phyloP scores from a whole-genome alignment of 2,888 invertebrate genomes.

The Polymixis flavicincta region DNA sequence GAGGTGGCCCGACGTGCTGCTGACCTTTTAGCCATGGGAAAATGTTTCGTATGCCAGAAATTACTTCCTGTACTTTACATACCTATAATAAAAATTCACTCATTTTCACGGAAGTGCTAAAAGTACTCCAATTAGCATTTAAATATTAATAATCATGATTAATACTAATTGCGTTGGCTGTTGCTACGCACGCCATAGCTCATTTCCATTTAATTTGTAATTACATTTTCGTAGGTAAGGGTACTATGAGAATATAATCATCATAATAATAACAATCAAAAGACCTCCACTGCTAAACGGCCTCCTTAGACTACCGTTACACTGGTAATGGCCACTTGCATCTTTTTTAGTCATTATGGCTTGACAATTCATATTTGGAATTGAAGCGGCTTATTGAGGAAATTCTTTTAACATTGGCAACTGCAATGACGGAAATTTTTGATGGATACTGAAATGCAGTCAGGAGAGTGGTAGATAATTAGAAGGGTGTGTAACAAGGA shows the following conservation, averaged over 20 bases:
- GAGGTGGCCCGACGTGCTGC: background rate
- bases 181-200: constrained; percentile 46
- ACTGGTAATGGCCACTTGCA: constrained; percentile 54
- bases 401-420: constrained; percentile 3
- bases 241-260: constrained; percentile 40
- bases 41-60: constrained; percentile 12
- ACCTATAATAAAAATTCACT: constrained; percentile 10
- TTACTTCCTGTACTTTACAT: constrained; percentile 4
- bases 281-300: constrained; percentile 24
- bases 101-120: constrained; percentile 24
- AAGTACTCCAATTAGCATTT: constrained; percentile 47
- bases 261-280: constrained; percentile 52
- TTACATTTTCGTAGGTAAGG: constrained; percentile 25
- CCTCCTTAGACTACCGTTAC: constrained; percentile 31
- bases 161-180: constrained; percentile 48
- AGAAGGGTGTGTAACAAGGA: background rate
- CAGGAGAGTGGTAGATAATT: too few relatives aligned
- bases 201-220: constrained; percentile 49
- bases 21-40: background rate
- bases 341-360: constrained; percentile 55
- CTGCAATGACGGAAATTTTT: background rate
- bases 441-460: background rate
- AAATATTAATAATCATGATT: constrained; percentile 40
- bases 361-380: constrained; percentile 53
- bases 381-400: constrained; percentile 11